Evolutionary conservation across 2,113 vertebrate species (phyloP).

Genomic region (Amphilophus citrinellus): DNA sequence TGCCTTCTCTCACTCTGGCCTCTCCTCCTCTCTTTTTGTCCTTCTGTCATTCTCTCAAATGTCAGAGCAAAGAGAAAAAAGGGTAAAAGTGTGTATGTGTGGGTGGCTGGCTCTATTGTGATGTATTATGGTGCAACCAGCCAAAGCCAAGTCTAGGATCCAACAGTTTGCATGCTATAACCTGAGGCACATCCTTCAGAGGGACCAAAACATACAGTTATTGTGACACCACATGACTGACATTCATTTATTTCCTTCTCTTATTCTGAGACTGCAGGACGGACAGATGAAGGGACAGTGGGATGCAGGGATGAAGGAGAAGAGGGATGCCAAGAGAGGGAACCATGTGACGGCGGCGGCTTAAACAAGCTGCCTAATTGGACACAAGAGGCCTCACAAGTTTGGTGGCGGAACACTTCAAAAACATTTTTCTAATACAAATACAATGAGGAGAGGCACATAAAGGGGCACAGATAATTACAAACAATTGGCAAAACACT

Average conservation of each 20-base stretch:
- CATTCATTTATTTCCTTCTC: conserved; percentile 51
- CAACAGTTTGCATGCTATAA: conserved; percentile 14
- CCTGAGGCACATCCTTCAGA: conserved; percentile 3
- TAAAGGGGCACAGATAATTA: conserved; percentile 34
- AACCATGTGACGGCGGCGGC: conserved; percentile 50
- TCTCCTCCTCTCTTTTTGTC: conserved; percentile 24
- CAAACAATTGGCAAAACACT: conserved; percentile 8
- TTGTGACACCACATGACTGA: conserved; percentile 15
- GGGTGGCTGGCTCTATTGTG: not conserved
- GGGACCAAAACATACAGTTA: conserved; percentile 13
- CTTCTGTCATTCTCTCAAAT: conserved; percentile 45
- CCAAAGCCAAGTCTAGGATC: not conserved
- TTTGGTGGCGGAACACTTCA: conserved; percentile 67
- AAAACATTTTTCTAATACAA: conserved; percentile 57
- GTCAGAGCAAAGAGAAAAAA: conserved; percentile 29
- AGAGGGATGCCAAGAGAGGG: conserved; percentile 48
- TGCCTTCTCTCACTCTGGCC: conserved; percentile 1
- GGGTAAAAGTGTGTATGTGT: not conserved
- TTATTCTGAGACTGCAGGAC: conserved; percentile 40
- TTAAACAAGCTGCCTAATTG: conserved; percentile 77
- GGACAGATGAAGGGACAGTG: conserved; percentile 57
- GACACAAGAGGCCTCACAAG: conserved; percentile 74
- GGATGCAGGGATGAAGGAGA: conserved; percentile 56
- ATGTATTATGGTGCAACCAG: not conserved
- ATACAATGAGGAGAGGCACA: conserved; percentile 31